Base-by-base conservation (phyloP, 2,113 vertebrate genomes). In the Amphilophus citrinellus region DNA sequence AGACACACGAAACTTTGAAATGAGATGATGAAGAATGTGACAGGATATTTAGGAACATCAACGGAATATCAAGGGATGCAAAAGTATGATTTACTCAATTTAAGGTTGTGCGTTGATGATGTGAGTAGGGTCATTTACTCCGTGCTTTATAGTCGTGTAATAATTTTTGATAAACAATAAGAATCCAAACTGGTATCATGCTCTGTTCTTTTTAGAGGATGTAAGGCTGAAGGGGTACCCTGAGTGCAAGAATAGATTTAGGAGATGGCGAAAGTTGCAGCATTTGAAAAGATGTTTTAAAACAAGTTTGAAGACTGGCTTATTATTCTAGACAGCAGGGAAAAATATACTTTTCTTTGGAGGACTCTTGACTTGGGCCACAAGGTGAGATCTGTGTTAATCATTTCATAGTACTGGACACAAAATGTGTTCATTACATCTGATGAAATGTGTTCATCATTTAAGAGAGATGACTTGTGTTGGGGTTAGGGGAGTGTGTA, bases 311-410 rank as follows among this genome's bases (percentile, higher is more conserved):
- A 68, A 68, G 27, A 68, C 22, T 68, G 65, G 22, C 47, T 0
- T 27, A 68, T 50, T 68, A 30, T 50, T 50, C 17, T 20, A 71
- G 66, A 71, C 53, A 50, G 24, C 22, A 10, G 66, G 0, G 24
- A 18, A 30, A 11, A 1, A 0, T 50, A 11, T 30, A 7, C 15
- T 2, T 71, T 71, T 50, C 15, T 15, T 20, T 44, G 50, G 44
- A 30, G 24, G 44, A 50, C 42, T 50, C 42, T 71, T 71, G 42
- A 20, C 24, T 71, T 30, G 50, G 24, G 65, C 1, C 9, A 0
- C 0, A 17, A 71, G 66, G 44, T 71, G 66, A 0, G 0, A 50
- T 3, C 22, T 32, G 24, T 18, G 42, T 30, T 5, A 6, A 6
- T 15, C 30, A 44, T 71, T 71, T 44, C 11, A 13, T 44, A 44